phyloP scores from a whole-genome alignment of 2,888 invertebrate species.

The Autographa gamma region DNA sequence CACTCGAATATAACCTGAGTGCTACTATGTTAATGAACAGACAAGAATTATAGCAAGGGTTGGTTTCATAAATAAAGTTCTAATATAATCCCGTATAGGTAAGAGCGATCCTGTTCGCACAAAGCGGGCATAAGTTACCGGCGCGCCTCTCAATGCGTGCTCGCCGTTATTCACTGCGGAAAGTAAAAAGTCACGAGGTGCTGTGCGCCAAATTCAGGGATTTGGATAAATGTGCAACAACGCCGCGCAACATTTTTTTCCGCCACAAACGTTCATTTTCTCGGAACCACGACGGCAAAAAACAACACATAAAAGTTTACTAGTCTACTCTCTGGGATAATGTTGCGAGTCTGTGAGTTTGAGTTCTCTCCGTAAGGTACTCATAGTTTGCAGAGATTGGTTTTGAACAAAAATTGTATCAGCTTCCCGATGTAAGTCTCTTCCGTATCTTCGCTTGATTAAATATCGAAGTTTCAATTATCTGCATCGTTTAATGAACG shows the following conservation, averaged over 20 bases:
- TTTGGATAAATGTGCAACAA: slow-evolving; percentile 58
- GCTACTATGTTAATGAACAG: neutral
- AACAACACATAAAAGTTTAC: slow-evolving; percentile 44
- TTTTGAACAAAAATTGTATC: slow-evolving; percentile 38
- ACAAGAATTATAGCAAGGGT: slow-evolving; percentile 26
- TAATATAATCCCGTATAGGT: slow-evolving; percentile 38
- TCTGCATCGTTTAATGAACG: slow-evolving; percentile 59
- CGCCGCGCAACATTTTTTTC: slow-evolving; percentile 42
- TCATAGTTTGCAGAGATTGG: slow-evolving; percentile 48
- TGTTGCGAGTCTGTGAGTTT: slow-evolving; percentile 23
- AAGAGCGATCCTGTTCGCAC: slow-evolving; percentile 43
- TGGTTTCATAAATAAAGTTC: slow-evolving; percentile 54
- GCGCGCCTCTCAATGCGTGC: slow-evolving; percentile 30
- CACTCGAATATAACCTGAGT: neutral
- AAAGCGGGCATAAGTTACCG: slow-evolving; percentile 32
- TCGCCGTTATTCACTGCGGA: slow-evolving; percentile 47
- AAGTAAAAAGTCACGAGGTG: slow-evolving; percentile 47
- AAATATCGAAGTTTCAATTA: slow-evolving; percentile 62
- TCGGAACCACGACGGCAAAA: slow-evolving; percentile 36
- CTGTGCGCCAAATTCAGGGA: slow-evolving; percentile 36
- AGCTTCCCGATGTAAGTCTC: neutral
- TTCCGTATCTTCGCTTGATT: slow-evolving; percentile 24
- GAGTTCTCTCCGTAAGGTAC: slow-evolving; percentile 29
- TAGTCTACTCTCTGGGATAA: slow-evolving; percentile 34
- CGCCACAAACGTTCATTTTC: slow-evolving; percentile 45